These are phyloP conservation scores for Chloroclysta siterata DNA, from an alignment of 2,888 invertebrate species.

Conservation along the genomic window DNA sequence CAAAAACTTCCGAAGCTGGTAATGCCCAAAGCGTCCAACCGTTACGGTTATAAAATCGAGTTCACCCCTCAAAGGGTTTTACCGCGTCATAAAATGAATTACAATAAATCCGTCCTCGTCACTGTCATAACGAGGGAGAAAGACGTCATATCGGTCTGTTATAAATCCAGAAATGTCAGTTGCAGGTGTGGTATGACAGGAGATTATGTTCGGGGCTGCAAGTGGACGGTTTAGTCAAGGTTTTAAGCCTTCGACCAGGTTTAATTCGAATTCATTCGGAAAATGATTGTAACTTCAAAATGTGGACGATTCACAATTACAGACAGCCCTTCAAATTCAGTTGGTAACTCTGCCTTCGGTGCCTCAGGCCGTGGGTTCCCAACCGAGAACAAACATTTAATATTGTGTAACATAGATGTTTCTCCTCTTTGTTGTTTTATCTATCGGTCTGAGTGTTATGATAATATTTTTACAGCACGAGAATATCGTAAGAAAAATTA, in stretches of 20 bases:
- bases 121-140: slow-evolving; percentile 42
- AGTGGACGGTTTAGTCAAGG: slow-evolving; percentile 3
- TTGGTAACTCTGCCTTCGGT: no score
- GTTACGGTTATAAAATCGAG: slow-evolving; percentile 30
- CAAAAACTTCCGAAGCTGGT: background rate
- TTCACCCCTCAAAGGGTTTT: slow-evolving; percentile 36
- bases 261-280: background rate
- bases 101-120: slow-evolving; percentile 51
- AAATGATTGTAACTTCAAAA: background rate
- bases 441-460: no score
- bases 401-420: no score
- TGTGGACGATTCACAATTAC: background rate
- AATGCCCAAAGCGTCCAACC: slow-evolving; percentile 16
- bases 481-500: no score
- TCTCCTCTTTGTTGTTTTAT: no score
- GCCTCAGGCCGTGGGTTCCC: no score
- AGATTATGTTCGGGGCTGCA: slow-evolving; percentile 38
- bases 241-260: background rate
- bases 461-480: no score
- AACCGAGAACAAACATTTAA: no score
- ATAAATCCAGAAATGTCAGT: slow-evolving; percentile 50
- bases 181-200: slow-evolving; percentile 54
- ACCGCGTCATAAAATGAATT: slow-evolving; percentile 47
- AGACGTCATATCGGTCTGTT: slow-evolving; percentile 33
- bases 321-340: no score